Base-by-base conservation (phyloP, 2,113 vertebrate genomes). In the Grammomys surdaster region DNA sequence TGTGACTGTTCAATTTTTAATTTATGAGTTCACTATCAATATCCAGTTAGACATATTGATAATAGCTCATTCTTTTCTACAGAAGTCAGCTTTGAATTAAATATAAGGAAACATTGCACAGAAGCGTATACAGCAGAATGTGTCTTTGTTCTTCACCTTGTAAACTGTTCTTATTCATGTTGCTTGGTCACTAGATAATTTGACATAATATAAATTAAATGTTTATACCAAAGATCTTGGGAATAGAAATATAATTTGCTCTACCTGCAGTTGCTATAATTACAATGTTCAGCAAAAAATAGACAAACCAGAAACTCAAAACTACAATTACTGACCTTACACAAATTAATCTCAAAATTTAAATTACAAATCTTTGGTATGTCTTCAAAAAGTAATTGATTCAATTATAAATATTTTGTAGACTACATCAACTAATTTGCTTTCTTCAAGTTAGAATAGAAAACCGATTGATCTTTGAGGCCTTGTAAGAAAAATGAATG, bases 111-210 rank as follows among this genome's bases (percentile, higher is more conserved):
- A 89, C 43, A 72, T 70, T 43, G 14, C 4, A 72, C 12, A 70
- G 22, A 89, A 48, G 0, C 69, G 1, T 33, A 4, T 73, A 78
- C 87, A 91, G 69, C 9, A 89, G 2, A 73, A 8, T 63, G 1
- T 73, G 6, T 1, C 63, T 90, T 70, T n/a, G 22, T 80, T 69
- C 26, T 93, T 96, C 80, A 67, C 63, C 63, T 51, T 88, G 3
- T 40, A 92, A 88, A 31, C 19, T 56, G 40, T 69, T 80, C 77
- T 58, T 75, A 96, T 80, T 90, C 77, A 81, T 89, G 1, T 1
- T 94, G 3, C 86, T 95, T 89, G 46, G 51, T 75, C 16, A 89
- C 46, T 88, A 82, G 9, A 91, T 84, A 93, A 80, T 89, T 95
- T 96, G 13, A 75, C 75, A 31, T 73, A 7, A 94, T 31, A 89